Evolutionary conservation across 2,888 invertebrate species (phyloP).

Genomic region (Hetaerina titia): DNA sequence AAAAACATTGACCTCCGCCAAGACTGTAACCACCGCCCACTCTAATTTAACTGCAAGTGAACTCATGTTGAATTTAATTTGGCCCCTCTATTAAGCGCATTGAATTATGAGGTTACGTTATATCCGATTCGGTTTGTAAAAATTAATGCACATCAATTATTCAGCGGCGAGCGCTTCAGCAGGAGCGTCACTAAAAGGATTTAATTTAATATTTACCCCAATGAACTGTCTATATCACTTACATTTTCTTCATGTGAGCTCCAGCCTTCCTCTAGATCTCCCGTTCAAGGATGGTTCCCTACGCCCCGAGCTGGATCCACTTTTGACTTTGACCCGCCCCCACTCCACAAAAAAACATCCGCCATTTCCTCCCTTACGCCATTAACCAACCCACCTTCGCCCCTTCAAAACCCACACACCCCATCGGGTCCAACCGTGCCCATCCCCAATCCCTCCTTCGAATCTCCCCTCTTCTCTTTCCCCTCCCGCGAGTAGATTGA

Average conservation of each 20-base stretch:
- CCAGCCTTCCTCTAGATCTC: neutral
- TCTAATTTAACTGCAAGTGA: no score
- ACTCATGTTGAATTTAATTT: neutral
- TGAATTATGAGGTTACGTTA: slow-evolving; percentile 1
- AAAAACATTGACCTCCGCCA: no score
- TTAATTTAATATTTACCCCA: slow-evolving; percentile 27
- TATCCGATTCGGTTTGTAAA: slow-evolving; percentile 4
- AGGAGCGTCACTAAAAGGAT: neutral
- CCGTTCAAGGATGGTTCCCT: neutral
- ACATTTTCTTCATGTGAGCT: neutral
- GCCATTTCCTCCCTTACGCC: neutral
- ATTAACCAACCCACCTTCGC: neutral
- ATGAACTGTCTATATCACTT: slow-evolving; percentile 18
- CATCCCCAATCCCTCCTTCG: neutral
- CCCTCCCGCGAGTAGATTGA: neutral
- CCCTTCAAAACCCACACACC: neutral
- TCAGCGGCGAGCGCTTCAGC: neutral
- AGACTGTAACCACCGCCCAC: no score
- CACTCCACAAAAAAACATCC: neutral
- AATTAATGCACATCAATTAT: slow-evolving; percentile 12
- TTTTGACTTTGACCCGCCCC: neutral
- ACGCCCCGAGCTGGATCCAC: neutral
- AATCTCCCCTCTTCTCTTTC: neutral
- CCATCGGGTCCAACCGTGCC: neutral
- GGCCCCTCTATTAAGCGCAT: neutral